phyloP scores from a whole-genome alignment of 2,888 invertebrate species.

The Ennomos fuscantarius region DNA sequence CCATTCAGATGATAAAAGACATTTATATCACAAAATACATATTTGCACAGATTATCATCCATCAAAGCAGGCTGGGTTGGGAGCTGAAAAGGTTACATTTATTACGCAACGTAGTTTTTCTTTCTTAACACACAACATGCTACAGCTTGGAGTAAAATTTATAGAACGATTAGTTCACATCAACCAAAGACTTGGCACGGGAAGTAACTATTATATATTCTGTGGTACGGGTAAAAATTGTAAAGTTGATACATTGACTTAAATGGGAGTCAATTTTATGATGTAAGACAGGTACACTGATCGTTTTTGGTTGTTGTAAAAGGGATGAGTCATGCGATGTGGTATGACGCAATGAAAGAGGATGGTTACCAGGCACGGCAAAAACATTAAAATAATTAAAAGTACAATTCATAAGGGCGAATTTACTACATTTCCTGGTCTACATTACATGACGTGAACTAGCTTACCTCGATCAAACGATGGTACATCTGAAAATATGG shows the following conservation, averaged over 20 bases:
- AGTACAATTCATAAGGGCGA: conserved; percentile 53
- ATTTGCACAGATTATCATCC: conserved; percentile 28
- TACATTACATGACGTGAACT: conserved; percentile 58
- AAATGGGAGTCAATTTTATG: too few relatives aligned
- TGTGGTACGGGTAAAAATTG: not conserved
- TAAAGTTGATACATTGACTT: too few relatives aligned
- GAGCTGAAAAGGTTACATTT: conserved; percentile 41
- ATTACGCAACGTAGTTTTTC: conserved; percentile 18
- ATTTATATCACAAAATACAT: conserved; percentile 8
- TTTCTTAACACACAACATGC: conserved; percentile 5
- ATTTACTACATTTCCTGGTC: conserved; percentile 76
- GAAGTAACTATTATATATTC: too few relatives aligned
- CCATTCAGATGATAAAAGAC: conserved; percentile 13
- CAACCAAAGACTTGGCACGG: conserved; percentile 20
- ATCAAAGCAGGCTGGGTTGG: conserved; percentile 34
- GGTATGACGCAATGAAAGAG: conserved; percentile 31
- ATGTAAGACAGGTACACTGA: too few relatives aligned
- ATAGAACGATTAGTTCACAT: conserved; percentile 18
- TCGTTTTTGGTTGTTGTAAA: conserved; percentile 7
- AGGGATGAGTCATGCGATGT: conserved; percentile 33
- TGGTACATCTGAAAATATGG: conserved; percentile 78
- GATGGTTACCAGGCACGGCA: conserved; percentile 26
- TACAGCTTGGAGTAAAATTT: conserved; percentile 16
- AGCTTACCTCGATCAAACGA: conserved; percentile 77
- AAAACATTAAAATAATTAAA: conserved; percentile 36